These are phyloP conservation scores for Ganaspis brasiliensis DNA, from an alignment of 2,888 invertebrate species.

Conservation along the genomic window DNA sequence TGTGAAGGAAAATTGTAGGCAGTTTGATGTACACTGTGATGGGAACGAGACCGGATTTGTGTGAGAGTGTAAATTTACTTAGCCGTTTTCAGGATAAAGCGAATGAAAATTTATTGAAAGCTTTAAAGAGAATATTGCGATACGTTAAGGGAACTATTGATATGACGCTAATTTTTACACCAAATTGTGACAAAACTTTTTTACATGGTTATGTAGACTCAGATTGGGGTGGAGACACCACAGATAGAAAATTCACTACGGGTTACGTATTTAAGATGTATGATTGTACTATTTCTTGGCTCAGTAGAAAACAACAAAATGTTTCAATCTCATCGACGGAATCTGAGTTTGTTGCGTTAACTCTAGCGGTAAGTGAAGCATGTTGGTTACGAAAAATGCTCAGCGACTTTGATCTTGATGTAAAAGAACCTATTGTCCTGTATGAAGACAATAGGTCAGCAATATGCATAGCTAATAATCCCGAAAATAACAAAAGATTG, in stretches of 20 bases:
- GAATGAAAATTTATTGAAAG: constrained; percentile 53
- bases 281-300: constrained; percentile 52
- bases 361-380: constrained; percentile 53
- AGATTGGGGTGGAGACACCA: constrained; percentile 53
- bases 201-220: constrained; percentile 60
- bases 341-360: constrained; percentile 54
- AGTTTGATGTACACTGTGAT: constrained; percentile 59
- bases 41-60: constrained; percentile 58
- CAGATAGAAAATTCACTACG: constrained; percentile 48
- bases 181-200: constrained; percentile 33
- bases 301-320: constrained; percentile 55
- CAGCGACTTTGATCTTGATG: constrained; percentile 46
- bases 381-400: constrained; percentile 56
- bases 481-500: constrained; percentile 50
- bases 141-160: constrained; percentile 61
- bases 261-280: constrained; percentile 57
- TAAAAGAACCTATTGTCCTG: constrained; percentile 17
- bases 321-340: constrained; percentile 56
- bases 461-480: constrained; percentile 48
- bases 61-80: not conserved
- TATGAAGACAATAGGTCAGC: constrained; percentile 56
- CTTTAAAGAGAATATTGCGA: constrained; percentile 61
- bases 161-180: constrained; percentile 52
- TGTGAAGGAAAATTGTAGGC: constrained; percentile 55
- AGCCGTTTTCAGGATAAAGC: not conserved